These are phyloP conservation scores for Petaurus breviceps DNA, from an alignment of 2,113 vertebrate species.

Conservation along the genomic window DNA sequence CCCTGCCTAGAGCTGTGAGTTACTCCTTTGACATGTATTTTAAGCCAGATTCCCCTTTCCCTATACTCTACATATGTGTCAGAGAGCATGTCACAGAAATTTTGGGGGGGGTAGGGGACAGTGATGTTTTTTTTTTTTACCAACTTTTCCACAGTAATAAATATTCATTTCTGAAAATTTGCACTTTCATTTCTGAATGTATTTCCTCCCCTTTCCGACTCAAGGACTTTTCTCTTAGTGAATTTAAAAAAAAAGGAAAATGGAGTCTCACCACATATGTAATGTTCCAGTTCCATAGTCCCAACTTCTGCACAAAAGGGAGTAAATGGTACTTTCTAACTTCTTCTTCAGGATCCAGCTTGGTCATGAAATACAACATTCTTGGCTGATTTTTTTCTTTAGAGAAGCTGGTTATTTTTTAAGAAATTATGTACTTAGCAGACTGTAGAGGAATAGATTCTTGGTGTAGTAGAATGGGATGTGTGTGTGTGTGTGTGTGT, in stretches of 20 bases:
- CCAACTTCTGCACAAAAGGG: neutral
- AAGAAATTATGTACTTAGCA: neutral
- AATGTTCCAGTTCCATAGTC: neutral
- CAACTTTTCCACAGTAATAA: neutral
- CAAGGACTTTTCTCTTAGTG: neutral
- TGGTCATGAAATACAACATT: neutral
- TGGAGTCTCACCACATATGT: neutral
- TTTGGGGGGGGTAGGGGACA: neutral
- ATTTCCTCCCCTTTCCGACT: neutral
- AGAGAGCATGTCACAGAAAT: neutral
- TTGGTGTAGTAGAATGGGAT: neutral
- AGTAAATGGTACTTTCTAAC: neutral
- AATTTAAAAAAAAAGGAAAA: neutral
- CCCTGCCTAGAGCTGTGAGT: neutral
- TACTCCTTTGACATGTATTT: neutral
- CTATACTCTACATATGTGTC: neutral
- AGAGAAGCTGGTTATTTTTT: neutral
- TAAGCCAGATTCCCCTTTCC: neutral
- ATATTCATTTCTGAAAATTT: neutral
- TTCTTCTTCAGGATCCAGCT: neutral
- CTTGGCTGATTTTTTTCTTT: neutral
- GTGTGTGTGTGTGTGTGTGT: neutral
- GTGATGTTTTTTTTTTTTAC: neutral
- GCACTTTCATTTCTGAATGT: neutral
- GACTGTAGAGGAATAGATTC: neutral